Conservation (phyloP, 53 echinoderm and acorn worm genomes). For the Hippasteria phrygiana region DNA sequence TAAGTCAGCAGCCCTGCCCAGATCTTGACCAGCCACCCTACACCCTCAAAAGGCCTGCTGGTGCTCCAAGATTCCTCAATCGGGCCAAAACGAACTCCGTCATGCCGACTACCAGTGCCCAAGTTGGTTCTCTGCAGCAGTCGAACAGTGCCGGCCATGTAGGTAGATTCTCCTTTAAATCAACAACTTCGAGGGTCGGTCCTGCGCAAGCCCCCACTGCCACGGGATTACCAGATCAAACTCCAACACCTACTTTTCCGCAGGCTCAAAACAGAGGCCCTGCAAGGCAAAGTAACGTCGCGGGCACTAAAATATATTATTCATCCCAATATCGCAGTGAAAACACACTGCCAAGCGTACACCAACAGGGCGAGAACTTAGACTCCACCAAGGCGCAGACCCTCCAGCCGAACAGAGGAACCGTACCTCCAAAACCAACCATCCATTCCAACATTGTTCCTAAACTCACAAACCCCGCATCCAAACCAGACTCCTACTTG, state of each 20-base stretch:
- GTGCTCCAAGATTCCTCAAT: neutral
- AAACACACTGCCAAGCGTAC: conserved; percentile 48
- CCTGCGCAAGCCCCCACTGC: neutral
- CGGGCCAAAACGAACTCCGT: neutral
- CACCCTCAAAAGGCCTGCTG: conserved; percentile 16
- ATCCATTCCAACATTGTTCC: conserved; percentile 18
- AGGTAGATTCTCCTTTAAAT: conserved; percentile 53
- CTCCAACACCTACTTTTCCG: neutral
- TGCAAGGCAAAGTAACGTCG: conserved; percentile 40
- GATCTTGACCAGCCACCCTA: neutral
- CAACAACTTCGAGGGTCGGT: conserved; percentile 29
- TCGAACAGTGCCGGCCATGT: neutral
- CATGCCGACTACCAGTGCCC: neutral
- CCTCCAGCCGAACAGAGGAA: neutral
- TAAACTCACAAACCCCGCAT: neutral
- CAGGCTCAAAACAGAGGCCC: conserved; percentile 29
- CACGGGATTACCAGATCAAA: neutral
- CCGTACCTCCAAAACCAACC: neutral
- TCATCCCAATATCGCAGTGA: conserved; percentile 44
- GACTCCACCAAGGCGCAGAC: conserved; percentile 27
- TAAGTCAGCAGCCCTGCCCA: conserved; percentile 64
- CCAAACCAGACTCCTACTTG: conserved; percentile 11
- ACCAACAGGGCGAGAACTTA: conserved; percentile 39
- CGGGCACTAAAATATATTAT: conserved; percentile 63
- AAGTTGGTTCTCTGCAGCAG: conserved; percentile 6